These are phyloP conservation scores for Bufo bufo DNA, from an alignment of 2,113 vertebrate genomes.

Conservation along the genomic window DNA sequence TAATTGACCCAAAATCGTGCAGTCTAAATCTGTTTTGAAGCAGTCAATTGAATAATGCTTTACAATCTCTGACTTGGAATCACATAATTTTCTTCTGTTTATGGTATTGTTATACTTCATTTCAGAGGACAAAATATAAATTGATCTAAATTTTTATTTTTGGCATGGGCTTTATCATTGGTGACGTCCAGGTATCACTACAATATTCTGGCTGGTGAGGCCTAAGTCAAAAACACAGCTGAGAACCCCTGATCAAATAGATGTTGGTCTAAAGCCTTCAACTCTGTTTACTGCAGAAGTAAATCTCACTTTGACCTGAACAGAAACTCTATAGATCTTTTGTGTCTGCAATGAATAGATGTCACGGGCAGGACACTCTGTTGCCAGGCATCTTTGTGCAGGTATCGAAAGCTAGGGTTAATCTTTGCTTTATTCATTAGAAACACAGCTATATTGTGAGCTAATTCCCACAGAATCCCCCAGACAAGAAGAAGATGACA, in stretches of 20 bases:
- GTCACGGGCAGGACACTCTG: background rate
- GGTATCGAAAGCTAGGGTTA: constrained; percentile 19
- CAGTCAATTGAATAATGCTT: too few relatives aligned
- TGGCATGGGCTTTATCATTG: background rate
- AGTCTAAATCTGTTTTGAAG: too few relatives aligned
- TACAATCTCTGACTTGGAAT: too few relatives aligned
- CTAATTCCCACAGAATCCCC: background rate
- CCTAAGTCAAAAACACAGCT: background rate
- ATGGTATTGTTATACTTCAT: too few relatives aligned
- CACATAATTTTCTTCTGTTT: too few relatives aligned
- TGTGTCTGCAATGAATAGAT: constrained; percentile 27
- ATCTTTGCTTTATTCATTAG: constrained; percentile 32
- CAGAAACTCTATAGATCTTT: constrained; percentile 29
- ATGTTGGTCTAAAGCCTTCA: background rate
- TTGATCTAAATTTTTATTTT: background rate
- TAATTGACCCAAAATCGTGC: too few relatives aligned
- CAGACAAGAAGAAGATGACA: background rate
- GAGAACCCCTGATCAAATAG: background rate
- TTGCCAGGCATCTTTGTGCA: constrained; percentile 43
- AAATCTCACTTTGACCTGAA: constrained; percentile 26
- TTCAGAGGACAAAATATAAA: too few relatives aligned
- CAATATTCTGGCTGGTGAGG: background rate
- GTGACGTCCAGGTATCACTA: background rate
- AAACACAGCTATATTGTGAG: background rate
- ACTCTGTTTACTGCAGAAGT: background rate